phyloP scores from a whole-genome alignment of 2,113 vertebrate species.

The Cygnus atratus region DNA sequence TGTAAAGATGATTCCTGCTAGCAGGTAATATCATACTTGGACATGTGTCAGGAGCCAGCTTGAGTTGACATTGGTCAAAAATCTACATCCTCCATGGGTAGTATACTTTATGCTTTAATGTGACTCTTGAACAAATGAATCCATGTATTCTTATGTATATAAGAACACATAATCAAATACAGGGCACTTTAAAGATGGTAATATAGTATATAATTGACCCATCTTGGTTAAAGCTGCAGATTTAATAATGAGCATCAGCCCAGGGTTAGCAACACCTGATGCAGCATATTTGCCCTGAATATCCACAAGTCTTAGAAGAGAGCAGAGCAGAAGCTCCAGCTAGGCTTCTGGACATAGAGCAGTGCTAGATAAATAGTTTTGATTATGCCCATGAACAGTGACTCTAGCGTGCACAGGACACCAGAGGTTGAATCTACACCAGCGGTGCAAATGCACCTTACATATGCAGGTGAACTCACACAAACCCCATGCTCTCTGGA shows the following conservation, averaged over 20 bases:
- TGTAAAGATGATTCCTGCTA: not conserved
- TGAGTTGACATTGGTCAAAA: not conserved
- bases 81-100: not conserved
- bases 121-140: not conserved
- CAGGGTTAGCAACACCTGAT: not conserved
- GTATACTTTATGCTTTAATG: not conserved
- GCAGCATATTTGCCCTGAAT: not conserved
- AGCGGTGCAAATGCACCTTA: not conserved
- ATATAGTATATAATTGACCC: accelerated
- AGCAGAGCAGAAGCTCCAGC: not conserved
- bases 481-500: not conserved
- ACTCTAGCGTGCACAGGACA: not conserved
- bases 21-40: not conserved
- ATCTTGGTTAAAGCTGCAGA: not conserved
- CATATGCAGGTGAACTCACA: accelerated
- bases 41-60: not conserved
- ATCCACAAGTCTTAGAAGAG: not conserved
- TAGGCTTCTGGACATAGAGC: not conserved
- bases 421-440: not conserved
- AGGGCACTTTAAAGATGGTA: not conserved
- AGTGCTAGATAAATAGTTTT: not conserved
- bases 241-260: not conserved
- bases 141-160: not conserved
- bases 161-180: no score
- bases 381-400: not conserved